These are phyloP conservation scores for Sweltsa coloradensis DNA, from an alignment of 1,140 invertebrate genomes.

Conservation along the genomic window DNA sequence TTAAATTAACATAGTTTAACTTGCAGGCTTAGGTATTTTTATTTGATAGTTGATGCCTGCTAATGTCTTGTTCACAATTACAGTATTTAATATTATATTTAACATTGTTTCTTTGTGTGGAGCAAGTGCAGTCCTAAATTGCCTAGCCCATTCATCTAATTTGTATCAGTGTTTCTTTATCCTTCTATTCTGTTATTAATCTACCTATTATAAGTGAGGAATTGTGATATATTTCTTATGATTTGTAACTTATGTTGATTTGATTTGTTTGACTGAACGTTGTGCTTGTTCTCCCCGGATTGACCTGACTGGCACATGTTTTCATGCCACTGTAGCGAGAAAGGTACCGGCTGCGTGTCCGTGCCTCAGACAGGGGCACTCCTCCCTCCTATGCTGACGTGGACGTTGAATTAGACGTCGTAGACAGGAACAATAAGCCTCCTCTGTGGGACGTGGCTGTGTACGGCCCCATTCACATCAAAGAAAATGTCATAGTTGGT, in stretches of 20 bases:
- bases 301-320: constrained; percentile 26
- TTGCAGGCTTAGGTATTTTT: no score
- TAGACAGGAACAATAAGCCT: constrained; percentile 95
- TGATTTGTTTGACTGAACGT: constrained; percentile 30
- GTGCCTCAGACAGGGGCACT: constrained; percentile 81
- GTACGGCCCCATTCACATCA: constrained; percentile 91
- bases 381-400: constrained; percentile 82
- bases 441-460: constrained; percentile 85
- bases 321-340: constrained; percentile 54
- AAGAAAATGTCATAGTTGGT: constrained; percentile 96
- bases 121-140: neutral
- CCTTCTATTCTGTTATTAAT: constrained; percentile 6
- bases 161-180: neutral
- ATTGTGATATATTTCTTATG: constrained; percentile 10
- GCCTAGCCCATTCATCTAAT: neutral
- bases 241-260: constrained; percentile 13
- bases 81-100: no score
- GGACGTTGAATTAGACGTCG: constrained; percentile 92
- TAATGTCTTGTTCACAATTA: neutral
- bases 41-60: constrained; percentile 1
- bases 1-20: neutral
- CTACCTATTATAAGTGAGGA: constrained; percentile 7
- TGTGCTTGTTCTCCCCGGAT: constrained; percentile 27
- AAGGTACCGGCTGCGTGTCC: constrained; percentile 86
- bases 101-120: no score